Conservation (phyloP, 2,888 invertebrate species). For the Dorcus parallelipipedus region DNA sequence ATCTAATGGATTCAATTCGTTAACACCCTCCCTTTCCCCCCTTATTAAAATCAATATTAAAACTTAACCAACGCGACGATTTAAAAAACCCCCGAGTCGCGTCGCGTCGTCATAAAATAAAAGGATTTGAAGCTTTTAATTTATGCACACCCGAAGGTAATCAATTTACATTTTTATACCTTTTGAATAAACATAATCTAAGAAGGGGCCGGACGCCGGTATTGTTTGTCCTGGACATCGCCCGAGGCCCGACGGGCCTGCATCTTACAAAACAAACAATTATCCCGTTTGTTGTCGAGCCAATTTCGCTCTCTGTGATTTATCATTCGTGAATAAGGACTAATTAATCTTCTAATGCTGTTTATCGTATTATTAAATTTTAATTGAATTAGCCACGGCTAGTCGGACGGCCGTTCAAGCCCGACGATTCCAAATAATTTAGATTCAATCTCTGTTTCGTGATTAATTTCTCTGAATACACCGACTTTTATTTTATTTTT, state of each 20-base stretch:
- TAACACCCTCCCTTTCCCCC: no score
- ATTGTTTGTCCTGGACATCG: conserved; percentile 1
- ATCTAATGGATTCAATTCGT: no score
- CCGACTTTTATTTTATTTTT: not conserved
- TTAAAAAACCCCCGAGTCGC: no score
- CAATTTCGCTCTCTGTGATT: conserved; percentile 7
- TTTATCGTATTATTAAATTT: conserved; percentile 28
- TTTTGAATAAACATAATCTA: no score
- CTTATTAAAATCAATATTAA: no score
- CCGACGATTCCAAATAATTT: not conserved
- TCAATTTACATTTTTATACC: no score
- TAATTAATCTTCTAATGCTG: conserved; percentile 22
- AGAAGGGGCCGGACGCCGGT: not conserved
- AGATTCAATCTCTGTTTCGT: not conserved
- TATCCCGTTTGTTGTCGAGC: not conserved
- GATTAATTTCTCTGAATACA: not conserved
- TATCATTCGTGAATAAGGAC: conserved; percentile 14
- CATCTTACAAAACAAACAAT: conserved; percentile 1
- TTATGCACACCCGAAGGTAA: no score
- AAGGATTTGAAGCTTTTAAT: no score
- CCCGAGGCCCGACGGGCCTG: not conserved
- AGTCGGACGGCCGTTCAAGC: not conserved
- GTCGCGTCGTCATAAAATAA: no score
- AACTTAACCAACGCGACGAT: no score
- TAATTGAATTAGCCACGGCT: conserved; percentile 22